A percentile compares a stretch with the other conserved stretches of the same genome.
phyloP scores from a whole-genome alignment of 2,797 vertebrate species.

The Pangasius sanitwongsei region DNA sequence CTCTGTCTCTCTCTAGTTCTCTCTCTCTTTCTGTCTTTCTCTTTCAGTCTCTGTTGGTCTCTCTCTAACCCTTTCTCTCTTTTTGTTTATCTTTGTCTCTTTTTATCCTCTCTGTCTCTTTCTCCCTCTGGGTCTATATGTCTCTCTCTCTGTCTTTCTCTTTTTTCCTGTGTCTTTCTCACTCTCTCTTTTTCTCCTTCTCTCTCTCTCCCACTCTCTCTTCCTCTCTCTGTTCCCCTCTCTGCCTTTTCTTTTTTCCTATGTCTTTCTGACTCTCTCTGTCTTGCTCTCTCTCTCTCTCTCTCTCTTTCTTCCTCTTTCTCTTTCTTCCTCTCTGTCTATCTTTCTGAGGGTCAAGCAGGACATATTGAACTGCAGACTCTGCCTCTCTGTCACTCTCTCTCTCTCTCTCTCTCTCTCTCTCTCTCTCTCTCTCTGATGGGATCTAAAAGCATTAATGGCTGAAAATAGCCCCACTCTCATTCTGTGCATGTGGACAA shows the following conservation, averaged over 20 bases:
- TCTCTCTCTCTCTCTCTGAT: conserved; percentile 22
- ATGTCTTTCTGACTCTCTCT: background rate
- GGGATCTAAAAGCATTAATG: conserved; percentile 24
- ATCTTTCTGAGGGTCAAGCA: conserved; percentile 31
- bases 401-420: background rate
- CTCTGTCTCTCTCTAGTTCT: background rate
- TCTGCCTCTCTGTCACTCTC: background rate
- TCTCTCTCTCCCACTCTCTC: background rate
- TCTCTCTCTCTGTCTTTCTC: background rate
- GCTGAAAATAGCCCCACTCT: conserved; percentile 30
- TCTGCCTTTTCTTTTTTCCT: background rate
- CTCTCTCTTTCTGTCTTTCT: background rate
- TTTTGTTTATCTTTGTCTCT: background rate
- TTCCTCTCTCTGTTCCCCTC: background rate
- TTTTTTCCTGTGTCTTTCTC: background rate
- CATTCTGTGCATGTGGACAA: conserved; percentile 9
- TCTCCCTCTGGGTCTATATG: background rate
- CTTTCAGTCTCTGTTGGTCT: background rate
- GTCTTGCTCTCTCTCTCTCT: background rate
- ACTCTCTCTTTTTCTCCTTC: background rate
- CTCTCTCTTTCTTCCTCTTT: conserved; percentile 1
- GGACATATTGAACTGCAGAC: conserved; percentile 23
- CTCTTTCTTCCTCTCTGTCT: conserved; percentile 7
- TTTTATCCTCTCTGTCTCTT: conserved; percentile 1
- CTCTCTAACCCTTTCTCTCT: conserved; percentile 17